Conservation (phyloP, 53 echinoderm and acorn worm genomes). For the Astropecten irregularis region DNA sequence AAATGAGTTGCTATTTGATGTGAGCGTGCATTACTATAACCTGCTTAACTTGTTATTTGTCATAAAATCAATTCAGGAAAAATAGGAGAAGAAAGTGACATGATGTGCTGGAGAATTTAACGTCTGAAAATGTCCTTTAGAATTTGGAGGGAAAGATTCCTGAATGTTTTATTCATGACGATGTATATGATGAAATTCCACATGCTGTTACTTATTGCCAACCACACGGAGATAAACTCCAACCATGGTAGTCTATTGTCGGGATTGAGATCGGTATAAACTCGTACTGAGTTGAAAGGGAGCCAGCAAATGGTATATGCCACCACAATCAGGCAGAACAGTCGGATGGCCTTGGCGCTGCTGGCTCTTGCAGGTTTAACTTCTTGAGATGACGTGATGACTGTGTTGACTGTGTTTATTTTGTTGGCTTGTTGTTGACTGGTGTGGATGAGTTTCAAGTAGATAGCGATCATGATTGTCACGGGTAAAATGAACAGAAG, state of each 20-base stretch:
- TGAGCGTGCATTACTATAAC: no score
- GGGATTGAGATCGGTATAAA: not conserved
- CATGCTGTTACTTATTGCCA: not conserved
- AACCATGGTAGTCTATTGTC: not conserved
- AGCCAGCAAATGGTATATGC: conserved; percentile 74
- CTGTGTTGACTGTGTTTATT: not conserved
- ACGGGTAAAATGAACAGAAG: not conserved
- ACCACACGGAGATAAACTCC: conserved; percentile 10
- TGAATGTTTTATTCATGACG: no score
- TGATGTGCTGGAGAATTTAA: no score
- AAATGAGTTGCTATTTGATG: no score
- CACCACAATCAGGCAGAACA: conserved; percentile 75
- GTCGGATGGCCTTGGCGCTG: conserved; percentile 66
- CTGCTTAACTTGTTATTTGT: no score
- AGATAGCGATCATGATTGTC: conserved; percentile 5
- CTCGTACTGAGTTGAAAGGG: conserved; percentile 31
- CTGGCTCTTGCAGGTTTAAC: not conserved
- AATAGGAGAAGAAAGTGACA: not conserved
- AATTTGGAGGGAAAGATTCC: no score
- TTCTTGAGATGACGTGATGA: not conserved
- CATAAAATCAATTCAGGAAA: no score
- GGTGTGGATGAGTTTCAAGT: no score
- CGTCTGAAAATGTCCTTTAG: no score
- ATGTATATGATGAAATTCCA: no score
- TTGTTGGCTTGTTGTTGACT: no score